phyloP scores from a whole-genome alignment of 2,888 invertebrate genomes.

The Augiades crinisus region DNA sequence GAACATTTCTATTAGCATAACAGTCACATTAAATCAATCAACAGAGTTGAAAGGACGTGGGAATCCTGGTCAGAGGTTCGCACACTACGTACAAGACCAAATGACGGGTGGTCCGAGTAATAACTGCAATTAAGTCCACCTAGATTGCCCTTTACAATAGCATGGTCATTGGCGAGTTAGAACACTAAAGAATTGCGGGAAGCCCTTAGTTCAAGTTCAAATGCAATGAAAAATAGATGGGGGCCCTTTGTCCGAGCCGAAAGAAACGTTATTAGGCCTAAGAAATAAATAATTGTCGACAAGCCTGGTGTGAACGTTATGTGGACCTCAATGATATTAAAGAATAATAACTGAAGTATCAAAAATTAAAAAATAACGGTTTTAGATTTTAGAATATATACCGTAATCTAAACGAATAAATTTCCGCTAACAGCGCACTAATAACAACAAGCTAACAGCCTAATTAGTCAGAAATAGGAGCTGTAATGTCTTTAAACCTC shows the following conservation, averaged over 20 bases:
- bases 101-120: conserved; percentile 48
- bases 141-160: conserved; percentile 36
- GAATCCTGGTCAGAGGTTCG: conserved; percentile 44
- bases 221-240: background rate
- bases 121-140: conserved; percentile 60
- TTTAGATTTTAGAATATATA: too few species aligned
- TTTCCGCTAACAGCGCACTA: too few species aligned
- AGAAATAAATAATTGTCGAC: background rate
- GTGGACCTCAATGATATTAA: too few species aligned
- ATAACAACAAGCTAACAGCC: too few species aligned
- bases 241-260: too few species aligned
- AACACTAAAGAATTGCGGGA: background rate
- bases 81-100: conserved; percentile 43
- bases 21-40: conserved; percentile 36
- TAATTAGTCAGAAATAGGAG: too few species aligned
- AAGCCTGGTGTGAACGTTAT: too few species aligned
- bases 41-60: conserved; percentile 36
- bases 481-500: too few species aligned
- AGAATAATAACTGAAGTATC: too few species aligned
- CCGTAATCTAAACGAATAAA: too few species aligned
- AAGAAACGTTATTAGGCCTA: too few species aligned
- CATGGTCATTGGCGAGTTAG: conserved; percentile 1
- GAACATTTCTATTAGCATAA: background rate
- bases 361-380: too few species aligned
- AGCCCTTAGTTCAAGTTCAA: background rate